Evolutionary conservation across 2,797 vertebrate species (phyloP), one percentile per base, ranked within the genome.

Genomic region (Craterocephalus amniculus): DNA sequence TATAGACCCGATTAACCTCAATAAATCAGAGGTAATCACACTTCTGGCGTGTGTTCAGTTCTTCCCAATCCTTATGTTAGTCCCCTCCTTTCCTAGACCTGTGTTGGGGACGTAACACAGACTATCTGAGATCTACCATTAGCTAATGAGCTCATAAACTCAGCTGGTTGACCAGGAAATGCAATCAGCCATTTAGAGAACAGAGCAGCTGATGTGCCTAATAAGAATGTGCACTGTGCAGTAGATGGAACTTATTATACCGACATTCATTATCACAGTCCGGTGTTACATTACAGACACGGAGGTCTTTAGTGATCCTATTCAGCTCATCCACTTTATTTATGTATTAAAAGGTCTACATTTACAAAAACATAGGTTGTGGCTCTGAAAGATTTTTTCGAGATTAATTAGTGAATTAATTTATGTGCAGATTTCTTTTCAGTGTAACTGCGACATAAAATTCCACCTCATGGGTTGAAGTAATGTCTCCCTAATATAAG

Each of bases 131-230:
- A 72, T 77, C 78, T 72, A 67, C 88, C 90, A 92, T 94, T 92
- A 91, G 88, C 87, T 93, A 92, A 93, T 93, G 90, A 90, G 83
- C 87, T 90, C 88, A 87, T 91, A 92, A 91, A 92, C 78, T 83
- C 71, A 66, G 84, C 77, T 87, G 83, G 83, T 83, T 88, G 86
- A 89, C 74, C 74, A 90, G 76, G 67, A 89, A 84, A 87, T 67
- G 71, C 74, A 74, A 74, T 80, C 70, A 77, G 73, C 80, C 63
- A 56, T 80, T 80, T 75, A 74, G 59, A 77, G 74, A 77, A 58
- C 35, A 36, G 58, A 78, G 73, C 72, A 56, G 62, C 70, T 70
- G 48, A 78, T 76, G 68, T 79, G 54, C 68, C 58, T 74, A 71
- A 58, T 22, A 63, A 72, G 60, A 75, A 54, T 72, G 64, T 59